phyloP scores from a whole-genome alignment of 1,140 invertebrate genomes.

The Uloborus diversus region DNA sequence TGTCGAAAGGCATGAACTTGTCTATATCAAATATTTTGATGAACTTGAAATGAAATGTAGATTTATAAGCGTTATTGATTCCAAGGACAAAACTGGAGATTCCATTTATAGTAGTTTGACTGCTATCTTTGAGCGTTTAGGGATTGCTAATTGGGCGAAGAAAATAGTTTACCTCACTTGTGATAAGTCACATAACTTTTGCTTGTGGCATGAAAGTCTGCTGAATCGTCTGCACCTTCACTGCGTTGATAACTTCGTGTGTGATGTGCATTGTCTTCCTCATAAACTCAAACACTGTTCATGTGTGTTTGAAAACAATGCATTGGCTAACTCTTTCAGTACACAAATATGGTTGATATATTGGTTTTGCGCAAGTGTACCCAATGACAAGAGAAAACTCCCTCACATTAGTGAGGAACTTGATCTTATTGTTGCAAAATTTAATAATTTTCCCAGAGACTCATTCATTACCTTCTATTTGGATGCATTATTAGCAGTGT shows the following conservation, averaged over 20 bases:
- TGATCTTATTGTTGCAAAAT: background rate
- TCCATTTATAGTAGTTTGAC: background rate
- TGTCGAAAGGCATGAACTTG: conserved; percentile 4
- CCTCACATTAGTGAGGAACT: background rate
- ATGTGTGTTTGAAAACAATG: background rate
- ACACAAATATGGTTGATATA: background rate
- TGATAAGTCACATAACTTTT: background rate
- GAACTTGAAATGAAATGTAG: background rate
- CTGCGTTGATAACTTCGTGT: background rate
- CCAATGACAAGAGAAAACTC: background rate
- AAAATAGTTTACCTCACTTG: background rate
- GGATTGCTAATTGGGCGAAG: background rate
- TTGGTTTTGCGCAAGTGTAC: background rate
- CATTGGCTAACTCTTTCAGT: background rate
- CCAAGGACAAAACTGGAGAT: background rate
- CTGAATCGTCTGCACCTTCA: background rate
- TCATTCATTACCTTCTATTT: background rate
- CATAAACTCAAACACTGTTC: background rate
- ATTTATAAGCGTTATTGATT: conserved; percentile 5
- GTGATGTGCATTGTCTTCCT: background rate
- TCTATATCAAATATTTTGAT: conserved; percentile 12
- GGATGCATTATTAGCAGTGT: background rate
- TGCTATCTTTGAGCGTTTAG: background rate
- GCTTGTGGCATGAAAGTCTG: background rate
- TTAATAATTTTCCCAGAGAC: conserved; percentile 10